These are phyloP conservation scores for Dioctria rufipes DNA, from an alignment of 2,888 invertebrate genomes.

Conservation along the genomic window DNA sequence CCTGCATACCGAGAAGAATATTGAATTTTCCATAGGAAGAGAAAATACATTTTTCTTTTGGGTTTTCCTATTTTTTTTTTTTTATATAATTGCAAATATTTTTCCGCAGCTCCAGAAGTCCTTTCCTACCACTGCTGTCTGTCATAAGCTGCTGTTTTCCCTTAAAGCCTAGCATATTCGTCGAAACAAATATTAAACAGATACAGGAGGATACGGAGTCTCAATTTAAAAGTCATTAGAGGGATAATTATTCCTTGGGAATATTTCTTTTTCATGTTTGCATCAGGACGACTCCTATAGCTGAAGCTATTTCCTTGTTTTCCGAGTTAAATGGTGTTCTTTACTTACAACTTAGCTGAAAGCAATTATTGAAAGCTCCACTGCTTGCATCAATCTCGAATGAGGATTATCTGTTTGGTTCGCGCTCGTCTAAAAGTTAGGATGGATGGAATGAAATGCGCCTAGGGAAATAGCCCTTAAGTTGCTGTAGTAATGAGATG, in stretches of 20 bases:
- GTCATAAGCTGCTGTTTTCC: background rate
- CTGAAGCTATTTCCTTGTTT: slow-evolving; percentile 2
- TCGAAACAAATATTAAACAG: slow-evolving; percentile 13
- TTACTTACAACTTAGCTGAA: slow-evolving; percentile 26
- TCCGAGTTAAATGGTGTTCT: background rate
- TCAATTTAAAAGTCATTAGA: slow-evolving; percentile 59
- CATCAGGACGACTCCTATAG: background rate
- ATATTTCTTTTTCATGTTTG: background rate
- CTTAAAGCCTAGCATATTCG: background rate
- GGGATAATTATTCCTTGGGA: slow-evolving; percentile 42
- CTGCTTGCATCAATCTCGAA: slow-evolving; percentile 31
- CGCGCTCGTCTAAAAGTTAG: slow-evolving; percentile 37
- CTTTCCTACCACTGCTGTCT: background rate
- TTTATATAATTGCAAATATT: slow-evolving; percentile 17
- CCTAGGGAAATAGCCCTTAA: background rate
- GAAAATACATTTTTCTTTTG: background rate
- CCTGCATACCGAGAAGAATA: background rate
- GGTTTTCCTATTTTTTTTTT: no score
- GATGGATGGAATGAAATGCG: background rate
- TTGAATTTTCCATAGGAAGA: slow-evolving; percentile 15
- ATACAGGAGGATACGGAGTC: slow-evolving; percentile 29
- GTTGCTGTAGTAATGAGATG: slow-evolving; percentile 25
- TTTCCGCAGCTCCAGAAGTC: slow-evolving; percentile 7
- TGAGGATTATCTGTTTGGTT: slow-evolving; percentile 25
- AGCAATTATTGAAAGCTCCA: slow-evolving; percentile 42